Base-by-base conservation (phyloP, 2,888 invertebrate genomes). In the Heliconius hortense region DNA sequence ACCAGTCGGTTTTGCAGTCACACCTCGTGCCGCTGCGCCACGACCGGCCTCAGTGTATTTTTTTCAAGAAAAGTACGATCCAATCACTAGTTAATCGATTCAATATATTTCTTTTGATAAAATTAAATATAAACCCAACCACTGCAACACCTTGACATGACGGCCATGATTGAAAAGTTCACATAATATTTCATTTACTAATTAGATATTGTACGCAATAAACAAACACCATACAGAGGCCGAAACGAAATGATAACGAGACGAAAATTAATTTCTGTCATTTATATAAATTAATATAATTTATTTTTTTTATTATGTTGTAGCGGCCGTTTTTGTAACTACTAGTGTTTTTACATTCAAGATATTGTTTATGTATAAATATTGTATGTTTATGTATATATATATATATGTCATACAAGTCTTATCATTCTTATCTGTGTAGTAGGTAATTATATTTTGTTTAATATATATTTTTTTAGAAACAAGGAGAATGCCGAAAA, bases 121-220 rank as follows among this genome's bases (percentile, higher is more conserved):
- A 59, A 10, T 28, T 63, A 31, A 62, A 64, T 64, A 43, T 24
- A 64, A 64, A 53, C 31, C 31, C 48, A 63, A 64, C 56, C 62
- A 63, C 53, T 72, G 63, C 48, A 64, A 4, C 48, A 31, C 72
- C 72, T 72, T 72, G 72, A 72, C 72, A 72, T 53, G 63, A 64
- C 11, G 63, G 13, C 72, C 72, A 63, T 64, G 72, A 64, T 72
- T 62, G 72, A 72, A 64, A 72, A 72, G 72, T 64, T 72, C 72
- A 72, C 64, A 64, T 72, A 72, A 72, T 72, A 72, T 63, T 63
- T 72, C 63, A 72, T 63, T 72, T n/a, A 72, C 63, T 63, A 72
- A 63, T 72, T 72, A 72, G 72, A 72, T 72, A 72, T 63, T 62
- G 62, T 72, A 53, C 63, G 48, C 43, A 62, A 63, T 72, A 72